Base-by-base conservation (phyloP, 2,888 invertebrate genomes). In the Drosophila meridionalis region DNA sequence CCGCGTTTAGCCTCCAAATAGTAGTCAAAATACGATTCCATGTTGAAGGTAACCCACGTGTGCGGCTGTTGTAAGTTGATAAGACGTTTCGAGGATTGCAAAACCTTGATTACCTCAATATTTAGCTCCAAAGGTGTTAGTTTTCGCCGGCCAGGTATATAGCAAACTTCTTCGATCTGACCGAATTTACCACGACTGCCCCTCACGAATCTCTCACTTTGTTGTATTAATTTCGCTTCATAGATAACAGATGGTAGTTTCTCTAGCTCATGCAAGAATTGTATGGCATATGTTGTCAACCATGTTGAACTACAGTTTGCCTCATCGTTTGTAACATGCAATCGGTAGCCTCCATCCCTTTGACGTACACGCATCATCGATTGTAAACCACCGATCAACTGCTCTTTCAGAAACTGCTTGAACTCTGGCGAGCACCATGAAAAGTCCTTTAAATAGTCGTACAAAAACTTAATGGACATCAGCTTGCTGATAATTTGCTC, bases 401-500 rank as follows among this genome's bases (percentile, higher is more conserved):
- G 50, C 2, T 61, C 48, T 5, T 47, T 11, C 0, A 81, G 43
- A 8, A 42, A 48, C 7, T 43, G 3, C 7, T 9, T 63, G 34
- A 55, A 69, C 8, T 0, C 0, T 4, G 40, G 12, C 26, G 1
- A 55, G 20, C 11, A 20, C 20, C 32, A 36, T 4, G 0, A n/a
- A 4, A 14, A 6, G 12, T 14, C 11, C 3, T 50, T 26, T 38
- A 68, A 9, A 62, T 60, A 71, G 7, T 69, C 36, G 69, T 64
- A 76, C 8, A 81, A 53, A n/a, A 43, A 30, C 38, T 50, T 69
- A 0, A 28, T 43, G 2, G 59, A 50, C 11, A 79, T 12, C 47
- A 81, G 7, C 14, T 72, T 79, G n/a, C 68, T 72, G 4, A 81
- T 73, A 38, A 73, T 5, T n/a, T 72, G 52, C 43, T 81, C 76